Evolutionary conservation across 2,888 invertebrate species (phyloP), one percentile per base, ranked within the genome.

Genomic region (Antitype chi): DNA sequence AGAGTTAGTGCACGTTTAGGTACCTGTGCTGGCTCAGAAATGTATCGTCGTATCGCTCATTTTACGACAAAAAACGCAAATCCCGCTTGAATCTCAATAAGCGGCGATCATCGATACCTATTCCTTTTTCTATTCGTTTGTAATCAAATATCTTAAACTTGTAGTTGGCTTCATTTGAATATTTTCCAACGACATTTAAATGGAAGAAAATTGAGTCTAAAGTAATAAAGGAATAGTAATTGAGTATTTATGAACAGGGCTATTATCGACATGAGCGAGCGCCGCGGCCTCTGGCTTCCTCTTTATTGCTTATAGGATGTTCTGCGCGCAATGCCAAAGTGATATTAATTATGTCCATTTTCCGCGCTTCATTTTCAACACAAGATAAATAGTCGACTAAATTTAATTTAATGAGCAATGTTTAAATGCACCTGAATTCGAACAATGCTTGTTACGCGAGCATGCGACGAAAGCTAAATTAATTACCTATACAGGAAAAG

Each of bases 71-170:
- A 72, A 76, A 55, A n/a, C 47, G 20, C 23, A 53, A 52, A 73
- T 55, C 23, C 59, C n/a, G 38, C 15, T 73, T 63, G 78, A 85
- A 82, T 85, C 77, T 72, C 67, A 70, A 82, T 70, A 76, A 82
- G 63, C 59, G 68, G 69, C 47, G 82, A 74, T 70, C 76, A 68
- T 77, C 53, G 63, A 83, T 70, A 60, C 60, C 28, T 60, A 66
- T 70, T 84, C 32, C n/a, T 55, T 71, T 68, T 63, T 70, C 28
- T 49, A 82, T 59, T 68, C 57, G 28, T 70, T 85, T 77, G 43
- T 76, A 62, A 70, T 63, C 66, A 82, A 81, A 82, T 71, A 62
- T 76, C 47, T 76, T 71, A 23, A 69, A 62, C 66, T 67, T n/a
- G 62, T 69, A 55, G 43, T 68, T 74, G 25, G 28, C 32, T 71